Base-by-base conservation (phyloP, 2,113 vertebrate genomes). In the Lasiurus borealis region DNA sequence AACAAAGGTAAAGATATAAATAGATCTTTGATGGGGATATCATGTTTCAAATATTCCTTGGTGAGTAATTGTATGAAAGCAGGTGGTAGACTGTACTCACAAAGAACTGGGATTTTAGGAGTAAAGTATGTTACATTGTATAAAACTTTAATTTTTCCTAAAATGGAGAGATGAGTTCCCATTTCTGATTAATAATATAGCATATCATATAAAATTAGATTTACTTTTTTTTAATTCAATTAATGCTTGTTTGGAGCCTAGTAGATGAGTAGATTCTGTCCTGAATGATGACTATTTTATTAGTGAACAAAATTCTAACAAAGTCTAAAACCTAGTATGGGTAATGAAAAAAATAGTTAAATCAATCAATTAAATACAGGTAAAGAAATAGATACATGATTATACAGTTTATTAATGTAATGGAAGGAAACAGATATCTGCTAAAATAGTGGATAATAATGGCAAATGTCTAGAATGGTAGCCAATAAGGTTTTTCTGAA, bases 11-110 rank as follows among this genome's bases (percentile, higher is more conserved):
- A 87, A 27, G 27, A 73, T 87, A 50, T 16, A 69, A 73, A 54
- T 31, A 95, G 36, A 89, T 18, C 5, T 89, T 88, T 89, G 59
- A 72, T 84, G 57, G 44, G 16, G 18, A 69, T 46, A 89, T 80
- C 92, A 75, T 95, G 9, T 80, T 84, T 34, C 71, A 89, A 90
- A 90, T 87, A 84, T 76, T 89, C 62, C 50, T 78, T 76, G 13
- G 27, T 93, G n/a, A 90, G 66, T 68, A 81, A 12, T 93, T 8
- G 25, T 95, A 4, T 57, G 57, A 85, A 92, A 90, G 23, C 77
- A 97, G 76, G 92, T 87, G 75, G 68, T 27, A 93, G 82, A 94
- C 21, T 59, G 3, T 81, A 57, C 1, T 88, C 11, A 76, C 1
- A 21, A 81, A 85, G 10, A 87, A 54, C 50, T 34, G 52, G 4